Evolutionary conservation across 1,140 invertebrate genomes (phyloP).

Genomic region (Drosophila mayri): DNA sequence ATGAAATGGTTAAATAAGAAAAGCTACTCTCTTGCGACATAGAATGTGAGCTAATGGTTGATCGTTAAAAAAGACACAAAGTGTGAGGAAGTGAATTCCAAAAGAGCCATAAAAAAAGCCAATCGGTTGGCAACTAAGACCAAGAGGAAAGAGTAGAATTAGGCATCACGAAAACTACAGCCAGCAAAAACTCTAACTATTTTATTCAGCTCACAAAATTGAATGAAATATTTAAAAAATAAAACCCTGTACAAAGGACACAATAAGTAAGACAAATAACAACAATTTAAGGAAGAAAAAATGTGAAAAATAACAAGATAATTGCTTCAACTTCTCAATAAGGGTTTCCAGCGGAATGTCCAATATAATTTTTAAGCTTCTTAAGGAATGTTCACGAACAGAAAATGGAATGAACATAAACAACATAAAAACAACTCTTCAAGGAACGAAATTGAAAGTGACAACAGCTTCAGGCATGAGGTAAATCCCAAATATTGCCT

Average conservation of each 20-base stretch:
- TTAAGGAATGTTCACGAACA: constrained; percentile 27
- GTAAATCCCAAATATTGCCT: neutral
- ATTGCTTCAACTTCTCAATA: neutral
- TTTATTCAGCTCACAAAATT: neutral
- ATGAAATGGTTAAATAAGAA: constrained; percentile 9
- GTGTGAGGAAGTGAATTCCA: constrained; percentile 1
- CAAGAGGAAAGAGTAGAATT: neutral
- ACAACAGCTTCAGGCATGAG: constrained; percentile 18
- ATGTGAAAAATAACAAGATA: neutral
- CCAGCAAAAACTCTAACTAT: neutral
- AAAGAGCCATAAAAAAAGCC: neutral
- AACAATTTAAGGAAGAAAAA: neutral
- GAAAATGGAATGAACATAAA: constrained; percentile 19
- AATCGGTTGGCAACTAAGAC: neutral
- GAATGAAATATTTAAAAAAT: neutral
- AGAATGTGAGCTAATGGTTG: constrained; percentile 7
- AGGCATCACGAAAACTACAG: neutral
- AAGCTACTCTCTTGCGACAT: neutral
- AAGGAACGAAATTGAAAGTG: constrained; percentile 34
- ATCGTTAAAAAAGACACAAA: constrained; percentile 5
- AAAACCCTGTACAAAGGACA: neutral
- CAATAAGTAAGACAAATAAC: neutral
- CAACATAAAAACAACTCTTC: constrained; percentile 3
- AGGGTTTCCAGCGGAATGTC: constrained; percentile 1
- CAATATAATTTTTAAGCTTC: neutral